Evolutionary conservation across 2,113 vertebrate genomes (phyloP), one percentile per base, ranked within the genome.

Genomic region (Lepus europaeus): DNA sequence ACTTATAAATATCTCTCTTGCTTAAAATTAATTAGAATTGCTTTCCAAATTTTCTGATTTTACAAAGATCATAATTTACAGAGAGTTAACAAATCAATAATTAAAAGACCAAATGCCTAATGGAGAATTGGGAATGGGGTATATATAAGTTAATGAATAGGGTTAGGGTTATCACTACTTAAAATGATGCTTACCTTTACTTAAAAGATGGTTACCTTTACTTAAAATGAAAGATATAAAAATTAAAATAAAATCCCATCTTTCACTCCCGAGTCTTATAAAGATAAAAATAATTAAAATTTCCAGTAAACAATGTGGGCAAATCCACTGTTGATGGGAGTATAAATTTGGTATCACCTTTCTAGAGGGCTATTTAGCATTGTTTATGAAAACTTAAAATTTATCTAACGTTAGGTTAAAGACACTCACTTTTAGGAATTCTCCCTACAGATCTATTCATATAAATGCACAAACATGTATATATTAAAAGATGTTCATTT

Each of bases 21-120:
- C 56, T 5, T 78, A 22, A 95, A 93, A 78, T 79, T 74, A 87
- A 84, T 76, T 59, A 95, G 27, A 92, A 83, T 70, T 87, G 31
- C 59, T 84, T 66, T 83, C 33, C 33, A 81, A 53, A 66, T 66
- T 81, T 87, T 66, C 33, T 89, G 7, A 70, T 91, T 88, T 76
- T 68, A 33, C 33, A 87, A 87, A 94, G 19, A 77, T 51, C 19
- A 88, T 80, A 31, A 74, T 83, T 29, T 92, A 87, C 72, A 23
- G 53, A 87, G 22, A 80, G 6, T 90, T 83, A 84, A 53, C n/a
- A 83, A 94, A 76, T 10, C 76, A 92, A 23, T 69, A 79, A 83
- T 49, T 23, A 56, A 74, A 94, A 49, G 36, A 64, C 29, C 76
- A 81, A 70, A 36, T 66, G 45, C 2, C 8, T 16, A 64, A 2